Conservation (phyloP, 2,797 vertebrate genomes). For the Pseudomugil tenellus region DNA sequence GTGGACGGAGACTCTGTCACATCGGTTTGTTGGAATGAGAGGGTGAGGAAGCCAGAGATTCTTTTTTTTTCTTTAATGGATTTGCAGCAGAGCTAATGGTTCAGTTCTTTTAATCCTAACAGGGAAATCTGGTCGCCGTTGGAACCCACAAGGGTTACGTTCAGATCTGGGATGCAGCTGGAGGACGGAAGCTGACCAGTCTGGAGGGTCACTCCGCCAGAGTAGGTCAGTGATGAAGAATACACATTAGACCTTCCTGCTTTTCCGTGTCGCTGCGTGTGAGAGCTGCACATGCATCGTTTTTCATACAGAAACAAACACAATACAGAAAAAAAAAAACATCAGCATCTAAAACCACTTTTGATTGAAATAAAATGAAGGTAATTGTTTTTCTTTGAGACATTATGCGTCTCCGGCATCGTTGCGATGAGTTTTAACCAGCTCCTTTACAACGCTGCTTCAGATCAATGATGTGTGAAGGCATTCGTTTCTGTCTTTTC, state of each 20-base stretch:
- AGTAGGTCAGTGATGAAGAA: conserved; percentile 76
- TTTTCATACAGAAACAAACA: no score
- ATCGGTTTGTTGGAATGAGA: conserved; percentile 87
- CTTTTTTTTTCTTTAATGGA: neutral
- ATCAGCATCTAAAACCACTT: no score
- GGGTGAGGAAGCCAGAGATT: conserved; percentile 72
- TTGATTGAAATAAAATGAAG: neutral
- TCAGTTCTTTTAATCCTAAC: conserved; percentile 8
- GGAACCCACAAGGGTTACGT: conserved; percentile 88
- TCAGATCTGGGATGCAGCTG: conserved; percentile 88
- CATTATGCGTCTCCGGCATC: neutral
- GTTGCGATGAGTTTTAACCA: neutral
- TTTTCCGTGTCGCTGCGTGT: neutral
- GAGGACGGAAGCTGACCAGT: conserved; percentile 85
- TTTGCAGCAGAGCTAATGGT: neutral
- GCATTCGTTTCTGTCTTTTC: no score
- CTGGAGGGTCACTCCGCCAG: conserved; percentile 87
- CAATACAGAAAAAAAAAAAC: no score
- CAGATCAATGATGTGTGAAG: no score
- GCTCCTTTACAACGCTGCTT: no score
- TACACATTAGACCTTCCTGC: no score
- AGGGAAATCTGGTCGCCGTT: conserved; percentile 86
- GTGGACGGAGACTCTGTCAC: conserved; percentile 88
- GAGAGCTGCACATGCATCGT: no score
- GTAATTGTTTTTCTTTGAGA: neutral